Conservation (phyloP, 2,797 vertebrate genomes). For the Lutjanus argentimaculatus region DNA sequence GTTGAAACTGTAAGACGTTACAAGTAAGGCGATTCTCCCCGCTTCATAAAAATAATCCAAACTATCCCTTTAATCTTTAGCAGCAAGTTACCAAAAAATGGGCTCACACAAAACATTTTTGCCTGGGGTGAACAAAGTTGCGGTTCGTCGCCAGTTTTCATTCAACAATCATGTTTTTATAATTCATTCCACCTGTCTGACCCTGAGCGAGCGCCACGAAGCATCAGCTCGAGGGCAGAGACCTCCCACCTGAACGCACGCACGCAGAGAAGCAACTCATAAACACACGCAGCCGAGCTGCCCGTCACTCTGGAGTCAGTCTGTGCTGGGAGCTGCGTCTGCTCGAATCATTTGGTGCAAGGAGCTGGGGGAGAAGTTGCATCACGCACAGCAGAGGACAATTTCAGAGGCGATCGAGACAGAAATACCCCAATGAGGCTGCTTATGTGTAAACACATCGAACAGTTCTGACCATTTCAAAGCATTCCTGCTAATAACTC, state of each 20-base stretch:
- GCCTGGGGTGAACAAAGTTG: constrained; percentile 31
- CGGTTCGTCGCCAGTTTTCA: constrained; percentile 41
- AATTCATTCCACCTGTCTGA: constrained; percentile 71
- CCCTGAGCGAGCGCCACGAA: constrained; percentile 22
- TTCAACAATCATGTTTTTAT: constrained; percentile 29
- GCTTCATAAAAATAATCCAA: no score
- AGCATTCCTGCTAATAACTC: neutral
- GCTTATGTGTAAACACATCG: neutral
- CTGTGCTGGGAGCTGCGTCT: neutral
- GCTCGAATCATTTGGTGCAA: neutral
- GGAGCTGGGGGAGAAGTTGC: neutral
- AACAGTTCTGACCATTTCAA: neutral
- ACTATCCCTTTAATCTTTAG: constrained; percentile 35
- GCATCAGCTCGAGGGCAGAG: constrained; percentile 39
- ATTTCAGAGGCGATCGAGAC: neutral
- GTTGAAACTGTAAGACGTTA: no score
- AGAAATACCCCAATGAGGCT: neutral
- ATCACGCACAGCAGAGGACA: neutral
- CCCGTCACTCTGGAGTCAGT: constrained; percentile 1
- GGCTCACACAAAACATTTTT: constrained; percentile 3
- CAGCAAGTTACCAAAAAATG: constrained; percentile 17
- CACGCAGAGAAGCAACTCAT: constrained; percentile 18
- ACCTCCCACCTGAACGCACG: constrained; percentile 61
- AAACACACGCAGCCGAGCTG: constrained; percentile 26
- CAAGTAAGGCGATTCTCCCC: no score